Conservation (phyloP, 2,888 invertebrate genomes). For the Sinotaia quadrata region DNA sequence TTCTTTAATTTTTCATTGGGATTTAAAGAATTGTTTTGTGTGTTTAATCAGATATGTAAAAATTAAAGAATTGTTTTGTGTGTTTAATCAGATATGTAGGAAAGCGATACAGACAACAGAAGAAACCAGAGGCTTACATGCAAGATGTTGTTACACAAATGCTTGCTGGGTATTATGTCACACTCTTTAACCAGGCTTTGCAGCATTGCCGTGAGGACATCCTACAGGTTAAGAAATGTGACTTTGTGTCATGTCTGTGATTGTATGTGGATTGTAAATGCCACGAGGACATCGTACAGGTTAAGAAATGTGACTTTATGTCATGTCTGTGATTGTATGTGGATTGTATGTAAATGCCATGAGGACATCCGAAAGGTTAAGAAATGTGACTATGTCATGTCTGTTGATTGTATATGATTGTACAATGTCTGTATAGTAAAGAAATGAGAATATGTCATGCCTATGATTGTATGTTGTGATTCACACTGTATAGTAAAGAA, state of each 20-base stretch:
- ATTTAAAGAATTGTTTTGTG: no score
- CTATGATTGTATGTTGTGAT: no score
- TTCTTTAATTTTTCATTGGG: no score
- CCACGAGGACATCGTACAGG: background rate
- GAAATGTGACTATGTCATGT: no score
- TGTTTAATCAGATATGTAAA: background rate
- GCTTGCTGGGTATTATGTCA: constrained; percentile 40
- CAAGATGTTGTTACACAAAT: constrained; percentile 42
- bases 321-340: background rate
- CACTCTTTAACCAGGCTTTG: constrained; percentile 39
- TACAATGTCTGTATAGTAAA: no score
- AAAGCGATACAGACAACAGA: constrained; percentile 36
- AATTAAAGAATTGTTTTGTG: background rate
- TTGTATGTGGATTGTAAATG: background rate
- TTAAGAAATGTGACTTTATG: background rate
- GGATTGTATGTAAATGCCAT: no score
- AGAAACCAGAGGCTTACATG: constrained; percentile 29
- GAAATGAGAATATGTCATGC: no score
- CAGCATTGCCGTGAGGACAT: constrained; percentile 24
- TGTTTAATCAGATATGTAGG: constrained; percentile 36
- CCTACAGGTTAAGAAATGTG: constrained; percentile 12
- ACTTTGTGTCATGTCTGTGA: no score
- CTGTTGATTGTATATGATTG: no score
- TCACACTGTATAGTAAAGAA: no score
- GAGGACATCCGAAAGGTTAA: no score